phyloP scores from a whole-genome alignment of 2,888 invertebrate genomes.

The Patella pellucida region DNA sequence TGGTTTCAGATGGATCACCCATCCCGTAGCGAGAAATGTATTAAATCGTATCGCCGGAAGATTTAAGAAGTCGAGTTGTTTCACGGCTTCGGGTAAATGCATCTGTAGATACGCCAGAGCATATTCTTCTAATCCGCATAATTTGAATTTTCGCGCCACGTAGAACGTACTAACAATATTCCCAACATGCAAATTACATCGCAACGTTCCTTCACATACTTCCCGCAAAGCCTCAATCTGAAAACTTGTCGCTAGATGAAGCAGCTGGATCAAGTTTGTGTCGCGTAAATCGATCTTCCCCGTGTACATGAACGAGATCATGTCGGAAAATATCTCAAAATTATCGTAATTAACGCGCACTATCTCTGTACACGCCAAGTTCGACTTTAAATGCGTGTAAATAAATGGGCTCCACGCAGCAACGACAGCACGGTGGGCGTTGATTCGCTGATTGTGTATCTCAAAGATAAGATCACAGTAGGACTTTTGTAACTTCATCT shows the following conservation, averaged over 20 bases:
- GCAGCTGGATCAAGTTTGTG: conserved; percentile 76
- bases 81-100: conserved; percentile 57
- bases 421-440: conserved; percentile 77
- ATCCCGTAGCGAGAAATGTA: conserved; percentile 52
- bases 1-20: conserved; percentile 55
- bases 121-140: conserved; percentile 75
- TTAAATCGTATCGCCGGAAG: conserved; percentile 51
- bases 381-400: conserved; percentile 75
- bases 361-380: conserved; percentile 15
- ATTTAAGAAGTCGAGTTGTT: conserved; percentile 55
- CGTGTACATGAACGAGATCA: conserved; percentile 79
- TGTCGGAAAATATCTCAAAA: conserved; percentile 75
- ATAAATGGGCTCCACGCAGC: conserved; percentile 79
- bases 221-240: conserved; percentile 75
- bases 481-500: conserved; percentile 73
- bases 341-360: conserved; percentile 68
- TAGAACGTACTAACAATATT: conserved; percentile 78
- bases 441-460: conserved; percentile 76
- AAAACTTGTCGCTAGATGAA: conserved; percentile 78
- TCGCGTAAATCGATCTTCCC: conserved; percentile 77
- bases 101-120: conserved; percentile 75
- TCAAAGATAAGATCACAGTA: conserved; percentile 78
- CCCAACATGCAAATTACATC: conserved; percentile 76
- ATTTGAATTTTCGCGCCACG: conserved; percentile 76
- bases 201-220: conserved; percentile 78